phyloP scores from a whole-genome alignment of 2,797 vertebrate species.

The Micromesistius poutassou region DNA sequence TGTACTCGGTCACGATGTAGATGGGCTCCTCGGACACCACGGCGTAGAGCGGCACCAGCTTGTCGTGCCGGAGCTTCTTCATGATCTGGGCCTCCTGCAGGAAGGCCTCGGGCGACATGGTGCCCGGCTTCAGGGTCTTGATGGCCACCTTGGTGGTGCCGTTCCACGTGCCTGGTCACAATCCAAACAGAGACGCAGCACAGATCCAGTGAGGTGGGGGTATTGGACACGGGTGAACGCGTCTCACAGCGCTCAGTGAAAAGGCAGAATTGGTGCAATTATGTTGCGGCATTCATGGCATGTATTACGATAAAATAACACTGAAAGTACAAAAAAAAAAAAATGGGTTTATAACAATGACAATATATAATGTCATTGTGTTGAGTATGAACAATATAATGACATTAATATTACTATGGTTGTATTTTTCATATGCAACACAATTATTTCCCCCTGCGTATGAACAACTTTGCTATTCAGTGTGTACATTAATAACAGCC shows the following conservation, averaged over 20 bases:
- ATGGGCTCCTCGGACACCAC: slow-evolving; percentile 98
- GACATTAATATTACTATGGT: neutral
- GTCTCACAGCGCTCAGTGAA: neutral
- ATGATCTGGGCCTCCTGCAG: slow-evolving; percentile 98
- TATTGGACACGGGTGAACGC: too few species aligned
- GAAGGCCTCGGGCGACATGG: slow-evolving; percentile 98
- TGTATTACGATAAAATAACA: neutral
- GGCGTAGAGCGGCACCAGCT: slow-evolving; percentile 92
- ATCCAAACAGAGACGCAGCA: neutral
- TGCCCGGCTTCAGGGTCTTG: slow-evolving; percentile 95
- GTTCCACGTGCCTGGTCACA: slow-evolving; percentile 89
- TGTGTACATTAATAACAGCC: neutral
- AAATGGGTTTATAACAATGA: neutral
- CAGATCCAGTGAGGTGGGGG: neutral
- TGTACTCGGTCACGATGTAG: slow-evolving; percentile 95
- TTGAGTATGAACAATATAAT: too few species aligned
- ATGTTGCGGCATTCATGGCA: neutral
- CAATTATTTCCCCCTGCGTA: neutral
- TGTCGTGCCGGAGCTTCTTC: slow-evolving; percentile 96
- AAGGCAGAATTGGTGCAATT: neutral
- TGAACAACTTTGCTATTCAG: neutral
- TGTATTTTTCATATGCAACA: neutral
- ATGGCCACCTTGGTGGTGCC: slow-evolving; percentile 98
- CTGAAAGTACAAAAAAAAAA: neutral
- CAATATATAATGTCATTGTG: neutral